phyloP scores from a whole-genome alignment of 92 coral and sea anemone genomes.

The Galaxea fascicularis region DNA sequence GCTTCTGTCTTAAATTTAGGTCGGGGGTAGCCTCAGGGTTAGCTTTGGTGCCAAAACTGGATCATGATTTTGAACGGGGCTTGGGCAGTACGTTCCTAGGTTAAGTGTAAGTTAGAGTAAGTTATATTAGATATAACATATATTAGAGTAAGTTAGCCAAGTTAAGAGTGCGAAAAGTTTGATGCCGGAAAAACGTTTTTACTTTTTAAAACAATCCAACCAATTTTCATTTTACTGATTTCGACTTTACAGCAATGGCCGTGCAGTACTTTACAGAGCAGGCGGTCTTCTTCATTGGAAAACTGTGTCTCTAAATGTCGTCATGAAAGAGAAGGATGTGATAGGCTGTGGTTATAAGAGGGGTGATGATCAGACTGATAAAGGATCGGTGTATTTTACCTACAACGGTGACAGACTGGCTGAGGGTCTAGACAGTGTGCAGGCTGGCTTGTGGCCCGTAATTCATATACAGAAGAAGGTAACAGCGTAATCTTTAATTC shows the following conservation, averaged over 20 bases:
- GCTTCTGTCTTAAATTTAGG: no score
- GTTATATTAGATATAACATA: no score
- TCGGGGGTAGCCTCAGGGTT: no score
- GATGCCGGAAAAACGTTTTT: no score
- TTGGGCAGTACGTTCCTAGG: no score
- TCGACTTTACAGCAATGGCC: conserved; percentile 76
- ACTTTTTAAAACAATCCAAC: no score
- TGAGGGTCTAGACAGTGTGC: conserved; percentile 76
- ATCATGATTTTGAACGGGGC: no score
- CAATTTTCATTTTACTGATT: background rate
- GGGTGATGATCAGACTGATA: conserved; percentile 62
- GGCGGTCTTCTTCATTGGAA: conserved; percentile 94
- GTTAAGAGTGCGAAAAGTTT: no score
- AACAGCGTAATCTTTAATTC: no score
- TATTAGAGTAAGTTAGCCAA: no score
- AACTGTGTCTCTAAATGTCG: conserved; percentile 79
- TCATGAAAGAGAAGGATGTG: conserved; percentile 79
- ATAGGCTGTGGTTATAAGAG: conserved; percentile 94
- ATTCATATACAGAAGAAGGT: conserved; percentile 97
- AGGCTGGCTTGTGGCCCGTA: conserved; percentile 91
- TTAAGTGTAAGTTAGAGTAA: no score
- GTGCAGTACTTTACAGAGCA: conserved; percentile 87
- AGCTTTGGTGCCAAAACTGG: no score
- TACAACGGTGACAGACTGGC: conserved; percentile 87
- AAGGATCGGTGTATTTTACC: conserved; percentile 87